Conservation (phyloP, 2,113 vertebrate species). For the Apus apus region DNA sequence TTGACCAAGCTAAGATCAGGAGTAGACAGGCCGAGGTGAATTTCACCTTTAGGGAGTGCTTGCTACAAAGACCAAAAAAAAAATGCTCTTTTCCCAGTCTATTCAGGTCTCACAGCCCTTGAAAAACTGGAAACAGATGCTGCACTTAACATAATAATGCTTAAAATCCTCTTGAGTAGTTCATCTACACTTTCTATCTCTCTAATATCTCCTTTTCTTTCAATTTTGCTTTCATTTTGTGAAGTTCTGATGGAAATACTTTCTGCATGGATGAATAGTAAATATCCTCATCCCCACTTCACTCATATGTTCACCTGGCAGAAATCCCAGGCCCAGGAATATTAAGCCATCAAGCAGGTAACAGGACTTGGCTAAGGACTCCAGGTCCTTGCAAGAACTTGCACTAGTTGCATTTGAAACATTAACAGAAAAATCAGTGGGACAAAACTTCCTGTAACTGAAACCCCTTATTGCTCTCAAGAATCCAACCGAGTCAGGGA, state of each 20-base stretch:
- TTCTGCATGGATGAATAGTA: constrained; percentile 27
- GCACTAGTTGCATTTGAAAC: constrained; percentile 2
- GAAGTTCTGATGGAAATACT: constrained; percentile 10
- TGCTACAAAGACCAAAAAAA: neutral
- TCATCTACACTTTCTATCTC: neutral
- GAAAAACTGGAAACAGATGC: neutral
- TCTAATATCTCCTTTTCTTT: neutral
- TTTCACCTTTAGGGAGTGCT: neutral
- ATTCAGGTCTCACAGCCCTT: neutral
- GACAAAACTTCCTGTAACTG: neutral
- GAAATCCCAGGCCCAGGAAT: constrained; percentile 26
- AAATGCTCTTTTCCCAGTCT: rapidly evolving
- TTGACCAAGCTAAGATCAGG: neutral
- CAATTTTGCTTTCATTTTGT: constrained; percentile 36
- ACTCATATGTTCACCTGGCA: constrained; percentile 55
- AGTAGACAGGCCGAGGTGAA: neutral
- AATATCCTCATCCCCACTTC: constrained; percentile 20
- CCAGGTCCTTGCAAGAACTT: constrained; percentile 27
- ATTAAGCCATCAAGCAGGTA: constrained; percentile 32
- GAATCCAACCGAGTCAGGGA: neutral
- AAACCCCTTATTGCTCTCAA: neutral
- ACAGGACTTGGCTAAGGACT: constrained; percentile 1
- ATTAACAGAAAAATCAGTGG: neutral
- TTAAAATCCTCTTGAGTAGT: neutral
- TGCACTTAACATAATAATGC: neutral